These are phyloP conservation scores for Lineus longissimus DNA, from an alignment of 1,140 invertebrate genomes.

Conservation along the genomic window DNA sequence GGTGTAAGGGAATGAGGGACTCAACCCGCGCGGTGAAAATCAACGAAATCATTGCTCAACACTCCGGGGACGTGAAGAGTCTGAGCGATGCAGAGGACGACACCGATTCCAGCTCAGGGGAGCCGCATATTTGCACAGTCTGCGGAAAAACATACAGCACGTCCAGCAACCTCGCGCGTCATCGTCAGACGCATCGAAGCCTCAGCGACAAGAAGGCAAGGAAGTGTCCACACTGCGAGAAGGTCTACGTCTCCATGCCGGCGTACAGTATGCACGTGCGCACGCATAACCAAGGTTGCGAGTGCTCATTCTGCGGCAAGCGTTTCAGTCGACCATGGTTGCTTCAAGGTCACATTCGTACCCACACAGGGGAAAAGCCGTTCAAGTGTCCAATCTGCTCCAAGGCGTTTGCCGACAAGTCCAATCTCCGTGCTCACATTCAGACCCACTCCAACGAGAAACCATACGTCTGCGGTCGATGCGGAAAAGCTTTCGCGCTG, in stretches of 20 bases:
- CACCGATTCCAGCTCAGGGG: constrained; percentile 3
- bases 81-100: neutral
- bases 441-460: constrained; percentile 96
- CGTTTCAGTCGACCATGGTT: constrained; percentile 93
- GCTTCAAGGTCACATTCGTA: constrained; percentile 90
- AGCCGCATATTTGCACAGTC: constrained; percentile 40
- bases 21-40: too few species aligned
- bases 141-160: constrained; percentile 53
- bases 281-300: constrained; percentile 87
- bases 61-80: constrained; percentile 1
- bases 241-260: constrained; percentile 96
- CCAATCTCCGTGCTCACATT: constrained; percentile 96
- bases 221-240: constrained; percentile 83
- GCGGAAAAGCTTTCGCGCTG: constrained; percentile 53
- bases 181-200: constrained; percentile 50
- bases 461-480: constrained; percentile 93
- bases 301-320: constrained; percentile 92
- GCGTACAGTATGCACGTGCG: constrained; percentile 95
- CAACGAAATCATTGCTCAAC: too few species aligned
- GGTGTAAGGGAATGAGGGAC: too few species aligned
- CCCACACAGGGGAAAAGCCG: constrained; percentile 97
- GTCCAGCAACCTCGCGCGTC: constrained; percentile 51
- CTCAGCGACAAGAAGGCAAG: constrained; percentile 49
- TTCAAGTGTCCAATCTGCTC: constrained; percentile 97
- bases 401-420: constrained; percentile 96